These are phyloP conservation scores for Pseudopodoces humilis DNA, from an alignment of 2,113 vertebrate genomes.

Conservation along the genomic window DNA sequence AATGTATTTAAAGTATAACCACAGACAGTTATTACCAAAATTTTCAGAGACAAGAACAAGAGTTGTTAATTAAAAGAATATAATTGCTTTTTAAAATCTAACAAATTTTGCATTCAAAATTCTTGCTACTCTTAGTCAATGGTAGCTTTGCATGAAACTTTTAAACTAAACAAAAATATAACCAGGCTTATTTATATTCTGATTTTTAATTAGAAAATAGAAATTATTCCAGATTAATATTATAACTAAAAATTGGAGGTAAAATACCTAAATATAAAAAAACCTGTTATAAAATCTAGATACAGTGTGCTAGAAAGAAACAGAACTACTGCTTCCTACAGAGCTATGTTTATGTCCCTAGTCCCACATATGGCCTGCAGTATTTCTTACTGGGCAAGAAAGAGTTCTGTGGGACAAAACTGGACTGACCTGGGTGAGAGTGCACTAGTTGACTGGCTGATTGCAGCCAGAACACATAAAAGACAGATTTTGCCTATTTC, in stretches of 20 bases:
- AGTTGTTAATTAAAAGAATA: not conserved
- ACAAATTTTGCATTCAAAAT: not conserved
- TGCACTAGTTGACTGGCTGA: not conserved
- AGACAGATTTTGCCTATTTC: not conserved
- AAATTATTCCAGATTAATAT: not conserved
- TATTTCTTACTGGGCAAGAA: not conserved
- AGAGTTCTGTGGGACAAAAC: not conserved
- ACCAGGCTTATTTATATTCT: not conserved
- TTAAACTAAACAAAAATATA: not conserved
- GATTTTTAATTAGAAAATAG: not conserved
- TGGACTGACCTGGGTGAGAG: not conserved
- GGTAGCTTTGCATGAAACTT: not conserved
- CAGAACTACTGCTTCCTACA: not conserved
- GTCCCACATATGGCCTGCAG: not conserved
- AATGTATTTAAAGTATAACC: not conserved
- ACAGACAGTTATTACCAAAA: not conserved
- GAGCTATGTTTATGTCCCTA: not conserved
- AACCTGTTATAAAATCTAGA: not conserved
- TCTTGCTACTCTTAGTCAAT: not conserved
- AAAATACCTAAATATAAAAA: not conserved
- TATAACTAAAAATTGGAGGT: not conserved
- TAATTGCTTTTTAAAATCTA: not conserved
- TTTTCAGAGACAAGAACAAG: not conserved
- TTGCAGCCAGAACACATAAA: not conserved
- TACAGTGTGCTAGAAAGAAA: not conserved